A percentile compares a stretch with the other conserved stretches of the same genome.
phyloP scores from a whole-genome alignment of 2,113 vertebrate genomes.

The Thomomys bottae region DNA sequence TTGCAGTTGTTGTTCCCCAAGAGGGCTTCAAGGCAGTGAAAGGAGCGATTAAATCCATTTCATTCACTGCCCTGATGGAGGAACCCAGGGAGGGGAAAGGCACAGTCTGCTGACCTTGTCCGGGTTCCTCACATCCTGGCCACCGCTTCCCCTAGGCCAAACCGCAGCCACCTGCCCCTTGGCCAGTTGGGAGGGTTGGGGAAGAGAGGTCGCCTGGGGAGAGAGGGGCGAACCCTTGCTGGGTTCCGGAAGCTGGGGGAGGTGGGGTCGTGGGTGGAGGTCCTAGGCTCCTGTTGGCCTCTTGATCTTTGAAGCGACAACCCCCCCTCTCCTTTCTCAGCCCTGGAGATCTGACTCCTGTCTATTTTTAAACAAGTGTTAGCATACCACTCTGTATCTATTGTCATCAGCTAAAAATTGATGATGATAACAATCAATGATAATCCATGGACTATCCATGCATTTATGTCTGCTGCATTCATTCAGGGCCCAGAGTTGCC shows the following conservation, averaged over 20 bases:
- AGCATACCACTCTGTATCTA: neutral
- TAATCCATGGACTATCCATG: too few relatives aligned
- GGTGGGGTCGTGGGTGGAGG: too few relatives aligned
- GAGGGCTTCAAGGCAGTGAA: neutral
- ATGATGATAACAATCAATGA: too few relatives aligned
- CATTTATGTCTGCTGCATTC: fast-evolving
- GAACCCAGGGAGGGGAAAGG: conserved; percentile 1
- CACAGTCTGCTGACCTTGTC: neutral
- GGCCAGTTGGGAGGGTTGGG: neutral
- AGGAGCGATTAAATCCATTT: too few relatives aligned
- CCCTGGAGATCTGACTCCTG: too few relatives aligned
- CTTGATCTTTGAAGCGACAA: too few relatives aligned
- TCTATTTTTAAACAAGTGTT: neutral
- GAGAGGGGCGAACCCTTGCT: neutral
- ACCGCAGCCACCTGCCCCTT: neutral
- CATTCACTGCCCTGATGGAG: conserved; percentile 26
- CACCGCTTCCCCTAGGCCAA: neutral
- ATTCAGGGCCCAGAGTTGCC: neutral
- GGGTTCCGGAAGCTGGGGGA: neutral
- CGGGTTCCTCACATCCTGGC: neutral
- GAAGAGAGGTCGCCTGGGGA: fast-evolving
- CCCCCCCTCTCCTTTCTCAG: neutral
- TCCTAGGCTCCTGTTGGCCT: too few relatives aligned
- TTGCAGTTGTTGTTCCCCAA: too few relatives aligned
- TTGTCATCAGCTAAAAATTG: neutral